phyloP scores from a whole-genome alignment of 2,888 invertebrate genomes.

The Lacanobia oleracea region DNA sequence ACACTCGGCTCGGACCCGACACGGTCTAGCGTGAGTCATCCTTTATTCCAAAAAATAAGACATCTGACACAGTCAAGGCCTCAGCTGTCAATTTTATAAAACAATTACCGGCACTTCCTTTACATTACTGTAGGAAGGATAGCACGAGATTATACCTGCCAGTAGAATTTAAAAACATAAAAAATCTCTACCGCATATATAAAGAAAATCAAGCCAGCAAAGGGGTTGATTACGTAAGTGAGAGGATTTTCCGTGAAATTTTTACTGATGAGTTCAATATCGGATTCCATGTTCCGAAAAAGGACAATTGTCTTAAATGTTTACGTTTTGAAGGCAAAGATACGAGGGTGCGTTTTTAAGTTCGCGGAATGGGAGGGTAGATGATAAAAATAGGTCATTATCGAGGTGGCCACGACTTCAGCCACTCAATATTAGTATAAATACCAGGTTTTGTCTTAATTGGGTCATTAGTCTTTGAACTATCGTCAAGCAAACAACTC shows the following conservation, averaged over 20 bases:
- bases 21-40: no score
- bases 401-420: no score
- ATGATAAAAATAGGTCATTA: no score
- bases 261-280: background rate
- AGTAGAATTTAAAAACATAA: slow-evolving; percentile 8
- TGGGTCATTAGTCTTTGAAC: no score
- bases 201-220: background rate
- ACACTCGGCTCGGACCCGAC: no score
- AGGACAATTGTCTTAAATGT: slow-evolving; percentile 14
- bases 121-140: slow-evolving; percentile 12
- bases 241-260: background rate
- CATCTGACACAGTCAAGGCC: slow-evolving; percentile 6
- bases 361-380: no score
- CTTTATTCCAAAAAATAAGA: slow-evolving; percentile 8
- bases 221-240: slow-evolving; percentile 9
- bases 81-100: slow-evolving; percentile 5
- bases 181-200: slow-evolving; percentile 6
- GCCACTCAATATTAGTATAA: no score
- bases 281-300: slow-evolving; percentile 11
- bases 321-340: slow-evolving; percentile 7
- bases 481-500: no score
- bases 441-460: no score
- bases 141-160: slow-evolving; percentile 7
- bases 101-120: slow-evolving; percentile 1
- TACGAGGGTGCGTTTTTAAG: no score